These are phyloP conservation scores for Calypte anna DNA, from an alignment of 2,113 vertebrate genomes.

Conservation along the genomic window DNA sequence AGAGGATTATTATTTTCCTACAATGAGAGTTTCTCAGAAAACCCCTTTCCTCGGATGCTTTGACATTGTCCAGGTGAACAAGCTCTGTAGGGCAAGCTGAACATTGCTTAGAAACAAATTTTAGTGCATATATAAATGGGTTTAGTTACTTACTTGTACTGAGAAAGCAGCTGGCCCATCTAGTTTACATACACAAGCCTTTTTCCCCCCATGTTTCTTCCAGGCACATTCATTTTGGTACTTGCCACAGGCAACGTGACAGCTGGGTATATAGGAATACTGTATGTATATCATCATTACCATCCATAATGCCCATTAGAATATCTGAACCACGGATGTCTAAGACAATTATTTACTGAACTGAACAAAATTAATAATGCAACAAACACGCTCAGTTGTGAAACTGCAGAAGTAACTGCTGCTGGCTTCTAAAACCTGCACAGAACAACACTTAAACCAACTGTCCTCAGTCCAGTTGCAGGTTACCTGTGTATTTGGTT, in stretches of 20 bases:
- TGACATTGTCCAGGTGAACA: neutral
- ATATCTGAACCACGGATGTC: neutral
- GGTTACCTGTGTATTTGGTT: neutral
- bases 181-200: neutral
- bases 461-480: neutral
- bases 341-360: neutral
- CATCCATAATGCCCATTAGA: neutral
- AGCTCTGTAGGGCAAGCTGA: neutral
- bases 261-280: neutral
- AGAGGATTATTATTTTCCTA: neutral
- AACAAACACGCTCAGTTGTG: neutral
- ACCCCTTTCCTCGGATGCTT: neutral
- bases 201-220: neutral
- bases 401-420: neutral
- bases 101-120: neutral
- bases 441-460: neutral
- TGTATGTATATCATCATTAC: neutral
- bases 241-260: neutral
- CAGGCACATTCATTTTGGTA: neutral
- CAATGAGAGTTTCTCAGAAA: neutral
- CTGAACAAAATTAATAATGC: neutral
- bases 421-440: neutral
- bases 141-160: neutral
- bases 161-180: neutral
- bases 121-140: neutral